phyloP scores from a whole-genome alignment of 2,797 vertebrate species.

The Rhynchotus rufescens region DNA sequence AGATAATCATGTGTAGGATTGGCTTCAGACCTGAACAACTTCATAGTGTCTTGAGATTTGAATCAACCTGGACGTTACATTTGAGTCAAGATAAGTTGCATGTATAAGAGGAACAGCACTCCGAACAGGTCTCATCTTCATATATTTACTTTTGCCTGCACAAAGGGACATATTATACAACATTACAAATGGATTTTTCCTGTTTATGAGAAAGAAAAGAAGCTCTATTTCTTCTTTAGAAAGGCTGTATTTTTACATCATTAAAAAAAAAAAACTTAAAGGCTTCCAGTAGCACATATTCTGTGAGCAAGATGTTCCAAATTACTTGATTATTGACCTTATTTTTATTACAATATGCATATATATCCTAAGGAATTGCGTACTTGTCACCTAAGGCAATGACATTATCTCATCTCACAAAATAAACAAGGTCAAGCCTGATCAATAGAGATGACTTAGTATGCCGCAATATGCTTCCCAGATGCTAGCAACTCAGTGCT shows the following conservation, averaged over 20 bases:
- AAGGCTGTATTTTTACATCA: not conserved
- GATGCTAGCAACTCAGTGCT: not conserved
- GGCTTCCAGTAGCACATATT: not conserved
- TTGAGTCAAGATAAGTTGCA: not conserved
- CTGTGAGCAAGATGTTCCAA: not conserved
- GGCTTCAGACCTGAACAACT: not conserved
- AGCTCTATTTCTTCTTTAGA: not conserved
- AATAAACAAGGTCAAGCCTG: not conserved
- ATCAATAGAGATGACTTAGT: not conserved
- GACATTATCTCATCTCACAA: not conserved
- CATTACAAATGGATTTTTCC: not conserved
- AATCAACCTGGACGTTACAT: not conserved
- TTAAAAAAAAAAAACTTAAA: not conserved
- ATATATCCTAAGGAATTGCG: not conserved
- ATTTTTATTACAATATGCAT: not conserved
- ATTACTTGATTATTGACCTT: not conserved
- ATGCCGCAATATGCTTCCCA: not conserved
- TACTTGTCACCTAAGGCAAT: not conserved
- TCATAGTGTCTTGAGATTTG: not conserved
- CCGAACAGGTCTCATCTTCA: not conserved
- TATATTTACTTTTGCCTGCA: not conserved
- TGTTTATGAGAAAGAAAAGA: not conserved
- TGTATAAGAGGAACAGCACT: not conserved
- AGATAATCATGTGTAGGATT: not conserved
- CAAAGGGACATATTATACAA: not conserved